Percentiles rank a stretch among this genome's conserved stretches.
These are phyloP conservation scores for Bujurquina vittata DNA, from an alignment of 2,113 vertebrate genomes.

Conservation along the genomic window DNA sequence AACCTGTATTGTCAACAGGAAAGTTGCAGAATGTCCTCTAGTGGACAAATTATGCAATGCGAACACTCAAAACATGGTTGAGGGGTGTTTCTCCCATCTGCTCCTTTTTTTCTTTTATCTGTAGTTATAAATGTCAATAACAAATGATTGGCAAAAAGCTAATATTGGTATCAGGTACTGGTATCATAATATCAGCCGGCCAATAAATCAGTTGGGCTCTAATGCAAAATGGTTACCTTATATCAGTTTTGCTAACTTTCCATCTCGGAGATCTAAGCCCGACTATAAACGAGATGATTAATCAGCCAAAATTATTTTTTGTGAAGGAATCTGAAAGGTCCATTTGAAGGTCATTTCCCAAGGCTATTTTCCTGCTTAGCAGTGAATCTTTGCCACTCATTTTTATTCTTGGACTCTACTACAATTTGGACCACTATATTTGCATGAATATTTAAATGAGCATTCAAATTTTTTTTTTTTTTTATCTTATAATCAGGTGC, in stretches of 20 bases:
- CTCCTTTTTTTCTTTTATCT: not conserved
- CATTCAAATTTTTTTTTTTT: too few relatives aligned
- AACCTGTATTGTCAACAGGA: not conserved
- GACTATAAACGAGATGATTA: not conserved
- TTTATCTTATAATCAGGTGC: too few relatives aligned
- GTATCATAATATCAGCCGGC: too few relatives aligned
- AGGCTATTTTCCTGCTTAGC: not conserved
- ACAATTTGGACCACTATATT: not conserved
- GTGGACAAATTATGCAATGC: not conserved
- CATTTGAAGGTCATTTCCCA: too few relatives aligned
- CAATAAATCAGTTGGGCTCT: too few relatives aligned
- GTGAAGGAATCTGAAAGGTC: not conserved
- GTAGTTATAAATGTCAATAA: not conserved
- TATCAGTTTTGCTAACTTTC: not conserved
- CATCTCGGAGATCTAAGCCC: not conserved
- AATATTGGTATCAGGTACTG: too few relatives aligned
- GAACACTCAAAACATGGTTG: not conserved
- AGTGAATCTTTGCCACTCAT: not conserved
- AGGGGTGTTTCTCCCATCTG: not conserved
- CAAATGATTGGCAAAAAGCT: not conserved
- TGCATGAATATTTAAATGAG: too few relatives aligned
- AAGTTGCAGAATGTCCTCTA: not conserved
- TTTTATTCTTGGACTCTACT: not conserved
- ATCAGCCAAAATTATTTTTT: not conserved
- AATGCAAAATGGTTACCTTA: too few relatives aligned